These are phyloP conservation scores for Daphoenositta chrysoptera DNA, from an alignment of 2,113 vertebrate genomes.

Conservation along the genomic window DNA sequence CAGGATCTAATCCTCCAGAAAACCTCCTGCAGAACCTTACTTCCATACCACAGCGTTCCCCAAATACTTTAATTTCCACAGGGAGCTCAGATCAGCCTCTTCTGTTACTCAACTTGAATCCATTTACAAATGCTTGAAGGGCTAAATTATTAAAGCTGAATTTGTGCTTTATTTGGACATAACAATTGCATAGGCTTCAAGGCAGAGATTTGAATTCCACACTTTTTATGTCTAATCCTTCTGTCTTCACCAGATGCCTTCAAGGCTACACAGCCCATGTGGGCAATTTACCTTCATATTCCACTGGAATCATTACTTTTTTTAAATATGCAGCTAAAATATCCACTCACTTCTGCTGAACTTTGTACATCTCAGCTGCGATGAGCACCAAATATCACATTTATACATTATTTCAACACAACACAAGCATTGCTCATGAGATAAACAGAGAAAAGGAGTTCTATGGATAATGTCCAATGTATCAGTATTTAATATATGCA, in stretches of 20 bases:
- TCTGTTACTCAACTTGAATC: neutral
- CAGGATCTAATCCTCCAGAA: neutral
- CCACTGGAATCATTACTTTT: neutral
- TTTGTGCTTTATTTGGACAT: neutral
- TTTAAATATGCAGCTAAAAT: neutral
- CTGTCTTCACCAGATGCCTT: neutral
- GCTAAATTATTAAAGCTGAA: neutral
- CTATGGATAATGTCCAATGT: neutral
- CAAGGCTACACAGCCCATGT: neutral
- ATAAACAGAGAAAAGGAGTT: neutral
- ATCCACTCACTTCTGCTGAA: neutral
- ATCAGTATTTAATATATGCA: neutral
- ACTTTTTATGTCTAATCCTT: neutral
- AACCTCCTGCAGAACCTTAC: neutral
- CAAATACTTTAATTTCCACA: neutral
- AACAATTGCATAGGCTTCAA: neutral
- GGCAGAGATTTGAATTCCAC: neutral
- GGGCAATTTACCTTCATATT: neutral
- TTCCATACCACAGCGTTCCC: neutral
- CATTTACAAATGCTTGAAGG: neutral
- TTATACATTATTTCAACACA: neutral
- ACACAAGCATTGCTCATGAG: neutral
- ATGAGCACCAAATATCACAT: too few relatives aligned
- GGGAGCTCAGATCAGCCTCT: neutral
- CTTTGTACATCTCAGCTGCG: neutral